phyloP scores from a whole-genome alignment of 2,113 vertebrate genomes.

The Pseudolaguvia tuberculata region DNA sequence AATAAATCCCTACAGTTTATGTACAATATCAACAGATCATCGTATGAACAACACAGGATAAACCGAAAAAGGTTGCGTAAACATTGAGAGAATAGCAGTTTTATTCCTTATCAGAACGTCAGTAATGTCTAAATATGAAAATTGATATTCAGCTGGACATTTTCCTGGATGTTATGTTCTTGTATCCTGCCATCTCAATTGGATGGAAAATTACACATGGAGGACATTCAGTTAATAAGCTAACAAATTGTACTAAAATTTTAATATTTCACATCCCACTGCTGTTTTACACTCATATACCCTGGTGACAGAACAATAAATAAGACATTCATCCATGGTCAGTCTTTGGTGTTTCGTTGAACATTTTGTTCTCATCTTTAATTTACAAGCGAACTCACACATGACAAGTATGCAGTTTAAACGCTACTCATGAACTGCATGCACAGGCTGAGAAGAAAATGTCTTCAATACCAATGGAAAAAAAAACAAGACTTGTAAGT shows the following conservation, averaged over 20 bases:
- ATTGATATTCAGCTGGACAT: not conserved
- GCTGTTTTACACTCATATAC: not conserved
- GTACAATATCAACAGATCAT: not conserved
- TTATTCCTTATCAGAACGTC: not conserved
- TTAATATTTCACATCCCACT: not conserved
- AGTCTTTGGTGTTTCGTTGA: constrained; percentile 7
- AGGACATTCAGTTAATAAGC: not conserved
- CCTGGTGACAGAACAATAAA: constrained; percentile 24
- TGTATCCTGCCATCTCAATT: not conserved
- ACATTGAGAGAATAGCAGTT: not conserved
- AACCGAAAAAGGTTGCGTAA: not conserved
- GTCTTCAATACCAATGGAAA: not conserved
- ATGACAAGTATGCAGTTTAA: constrained; percentile 39
- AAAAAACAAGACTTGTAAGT: constrained; percentile 9
- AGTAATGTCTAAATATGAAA: not conserved
- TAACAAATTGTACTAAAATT: not conserved
- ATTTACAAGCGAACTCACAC: constrained; percentile 20
- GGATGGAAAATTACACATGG: not conserved
- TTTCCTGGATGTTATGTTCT: not conserved
- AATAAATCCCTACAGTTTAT: not conserved
- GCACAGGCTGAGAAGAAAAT: not conserved
- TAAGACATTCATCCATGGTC: not conserved
- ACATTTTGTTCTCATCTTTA: constrained; percentile 21
- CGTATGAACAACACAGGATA: not conserved
- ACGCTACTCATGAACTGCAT: constrained; percentile 23